Conservation (phyloP, 2,797 vertebrate species). For the Lagodon rhomboides region DNA sequence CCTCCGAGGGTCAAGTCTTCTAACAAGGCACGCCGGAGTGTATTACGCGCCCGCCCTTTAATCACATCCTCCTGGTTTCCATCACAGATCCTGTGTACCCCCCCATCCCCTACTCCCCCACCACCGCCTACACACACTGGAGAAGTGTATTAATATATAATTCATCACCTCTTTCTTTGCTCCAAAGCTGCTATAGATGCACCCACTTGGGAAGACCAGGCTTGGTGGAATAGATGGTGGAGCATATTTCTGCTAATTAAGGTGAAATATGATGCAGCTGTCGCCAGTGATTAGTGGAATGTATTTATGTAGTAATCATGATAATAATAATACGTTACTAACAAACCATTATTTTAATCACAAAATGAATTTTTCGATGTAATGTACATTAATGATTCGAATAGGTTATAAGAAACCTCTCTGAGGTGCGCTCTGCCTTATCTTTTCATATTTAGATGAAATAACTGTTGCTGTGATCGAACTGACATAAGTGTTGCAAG, state of each 20-base stretch:
- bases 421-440: too few relatives aligned
- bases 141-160: conserved; percentile 61
- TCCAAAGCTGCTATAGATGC: conserved; percentile 47
- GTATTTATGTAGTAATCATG: conserved; percentile 16
- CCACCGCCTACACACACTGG: conserved; percentile 34
- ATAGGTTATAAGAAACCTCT: too few relatives aligned
- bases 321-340: background rate
- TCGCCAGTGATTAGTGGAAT: conserved; percentile 9
- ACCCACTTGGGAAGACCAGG: conserved; percentile 13
- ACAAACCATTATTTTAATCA: too few relatives aligned
- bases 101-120: background rate
- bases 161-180: conserved; percentile 49
- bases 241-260: conserved; percentile 41
- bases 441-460: too few relatives aligned
- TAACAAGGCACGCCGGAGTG: conserved; percentile 18
- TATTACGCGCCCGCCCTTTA: conserved; percentile 34
- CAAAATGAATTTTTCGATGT: too few relatives aligned
- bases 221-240: conserved; percentile 15
- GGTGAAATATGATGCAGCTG: conserved; percentile 25
- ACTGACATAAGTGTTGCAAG: too few relatives aligned
- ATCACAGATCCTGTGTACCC: conserved; percentile 29
- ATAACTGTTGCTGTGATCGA: too few relatives aligned
- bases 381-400: too few relatives aligned
- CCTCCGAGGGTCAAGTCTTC: conserved; percentile 50
- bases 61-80: conserved; percentile 50